Percentiles rank a stretch among this genome's conserved stretches.
phyloP scores from a whole-genome alignment of 2,113 vertebrate genomes.

The Ibidorhyncha struthersii region DNA sequence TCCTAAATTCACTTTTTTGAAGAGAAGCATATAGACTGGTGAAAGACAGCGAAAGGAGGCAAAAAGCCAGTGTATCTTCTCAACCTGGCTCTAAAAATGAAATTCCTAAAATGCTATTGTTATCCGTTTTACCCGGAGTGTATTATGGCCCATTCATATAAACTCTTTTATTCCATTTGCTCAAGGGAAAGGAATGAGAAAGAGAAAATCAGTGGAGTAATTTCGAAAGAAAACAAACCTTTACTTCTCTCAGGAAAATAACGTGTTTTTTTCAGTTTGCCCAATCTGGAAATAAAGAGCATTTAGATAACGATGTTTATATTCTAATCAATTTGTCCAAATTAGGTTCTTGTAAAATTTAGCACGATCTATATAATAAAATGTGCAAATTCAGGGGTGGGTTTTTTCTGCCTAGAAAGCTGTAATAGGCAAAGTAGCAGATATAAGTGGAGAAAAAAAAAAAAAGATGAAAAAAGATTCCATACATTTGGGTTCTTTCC shows the following conservation, averaged over 20 bases:
- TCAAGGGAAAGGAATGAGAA: neutral
- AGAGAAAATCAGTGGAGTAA: constrained; percentile 36
- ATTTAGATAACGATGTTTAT: constrained; percentile 50
- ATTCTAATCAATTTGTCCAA: constrained; percentile 63
- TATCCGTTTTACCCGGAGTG: neutral
- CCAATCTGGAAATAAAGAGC: constrained; percentile 39
- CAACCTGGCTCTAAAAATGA: neutral
- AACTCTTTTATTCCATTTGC: neutral
- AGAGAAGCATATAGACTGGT: neutral
- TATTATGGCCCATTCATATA: neutral
- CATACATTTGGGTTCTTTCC: constrained; percentile 65
- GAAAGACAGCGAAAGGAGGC: neutral
- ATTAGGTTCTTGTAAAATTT: constrained; percentile 55
- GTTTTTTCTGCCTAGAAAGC: constrained; percentile 5
- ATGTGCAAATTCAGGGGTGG: neutral
- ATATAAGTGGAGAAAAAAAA: neutral
- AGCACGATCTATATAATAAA: neutral
- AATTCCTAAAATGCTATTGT: constrained; percentile 9
- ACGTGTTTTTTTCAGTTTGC: constrained; percentile 42
- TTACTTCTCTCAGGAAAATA: neutral
- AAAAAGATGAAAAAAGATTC: neutral
- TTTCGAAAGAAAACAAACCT: constrained; percentile 38
- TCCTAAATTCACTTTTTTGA: neutral
- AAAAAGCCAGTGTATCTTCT: neutral
- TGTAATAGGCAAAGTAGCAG: constrained; percentile 27